Base-by-base conservation (phyloP, 2,888 invertebrate genomes). In the Corbicula japonica region DNA sequence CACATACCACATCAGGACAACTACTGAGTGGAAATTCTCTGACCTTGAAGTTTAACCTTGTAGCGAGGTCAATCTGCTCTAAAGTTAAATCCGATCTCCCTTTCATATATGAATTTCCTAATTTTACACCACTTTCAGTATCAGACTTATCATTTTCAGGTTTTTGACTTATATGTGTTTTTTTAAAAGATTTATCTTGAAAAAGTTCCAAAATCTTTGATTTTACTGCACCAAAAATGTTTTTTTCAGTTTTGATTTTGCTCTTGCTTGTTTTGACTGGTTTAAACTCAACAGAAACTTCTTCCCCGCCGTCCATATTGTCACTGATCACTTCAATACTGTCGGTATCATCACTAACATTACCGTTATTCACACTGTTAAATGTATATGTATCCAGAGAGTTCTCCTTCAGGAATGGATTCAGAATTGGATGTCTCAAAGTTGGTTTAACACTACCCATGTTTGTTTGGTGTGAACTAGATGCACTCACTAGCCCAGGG, bases 11-110 rank as follows among this genome's bases (percentile, higher is more conserved):
- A 26, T 78, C 78, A 30, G 63, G 83, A 66, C 83, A 83, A 48
- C 90, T 90, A 61, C 90, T 90, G 61, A 78, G 75, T 21, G 90
- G 90, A 77, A 90, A 90, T 58, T 89, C 85, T 50, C 90, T 77
- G 15, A 88, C 88, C 44, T 76, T 77, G 76, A 88, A 88, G 48
- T 78, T 80, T 3, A 83, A 54, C 63, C 70, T 61, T 21, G 68
- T 44, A 10, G 83, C 83, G 26, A 79, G 58, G 35, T 58, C 54
- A 30, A 73, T 30, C 46, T 76, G 83, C 62, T 83, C 79, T 21
- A 26, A 23, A 23, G 76, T 60, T 21, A 83, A 65, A 5, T n/a
- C n/a, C n/a, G n/a, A n/a, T n/a, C n/a, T n/a, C n/a, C n/a, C n/a
- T n/a, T n/a, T n/a, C n/a, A n/a, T n/a, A n/a, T n/a, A n/a, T n/a